Evolutionary conservation across 1,140 invertebrate genomes (phyloP), one percentile per base, ranked within the genome.

Genomic region (Brachionus calyciflorus): DNA sequence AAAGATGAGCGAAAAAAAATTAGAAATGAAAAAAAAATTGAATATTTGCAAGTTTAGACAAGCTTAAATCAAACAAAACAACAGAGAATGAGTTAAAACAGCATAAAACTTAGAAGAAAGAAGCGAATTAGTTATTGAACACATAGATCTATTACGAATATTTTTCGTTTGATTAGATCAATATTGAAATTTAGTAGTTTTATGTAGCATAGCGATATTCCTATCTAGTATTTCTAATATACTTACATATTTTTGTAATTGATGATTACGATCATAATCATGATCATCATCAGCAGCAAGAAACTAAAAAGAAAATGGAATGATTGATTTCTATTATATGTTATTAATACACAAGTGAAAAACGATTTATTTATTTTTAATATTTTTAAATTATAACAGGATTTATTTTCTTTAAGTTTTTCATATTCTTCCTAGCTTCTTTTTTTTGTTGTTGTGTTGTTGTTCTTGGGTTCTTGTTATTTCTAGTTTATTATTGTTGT

Each of bases 281-380:
- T 55, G 2, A 28, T 17, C 33, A 57, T 10, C 53, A 57, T n/a
- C 46, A 49, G 53, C 53, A 40, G 26, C 55, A 60, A 60, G 55
- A 33, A 37, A 33, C 55, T 10, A 60, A 41, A 65, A 65, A 65
- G 19, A 44, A 65, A 65, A 44, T 7, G 9, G 24, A 65, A 41
- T 65, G 60, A 65, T 65, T 65, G 60, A 65, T 65, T 65, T 65
- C 40, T 65, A 44, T 44, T 65, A 44, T 65, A 65, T 65, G 60
- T 28, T 65, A 60, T 65, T 65, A 65, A 65, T 65, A 65, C 60
- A 65, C 60, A 65, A 65, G 60, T 65, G 60, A 65, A 65, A 65
- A 65, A 65, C 33, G 40, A 65, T 65, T 65, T 65, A 44, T 65
- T 65, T 65, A 65, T 65, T 44, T n/a, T 65, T 65, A 65, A 65